A percentile compares a stretch with the other conserved stretches of the same genome.
phyloP scores from a whole-genome alignment of 2,113 vertebrate genomes.

The Casuarius casuarius region DNA sequence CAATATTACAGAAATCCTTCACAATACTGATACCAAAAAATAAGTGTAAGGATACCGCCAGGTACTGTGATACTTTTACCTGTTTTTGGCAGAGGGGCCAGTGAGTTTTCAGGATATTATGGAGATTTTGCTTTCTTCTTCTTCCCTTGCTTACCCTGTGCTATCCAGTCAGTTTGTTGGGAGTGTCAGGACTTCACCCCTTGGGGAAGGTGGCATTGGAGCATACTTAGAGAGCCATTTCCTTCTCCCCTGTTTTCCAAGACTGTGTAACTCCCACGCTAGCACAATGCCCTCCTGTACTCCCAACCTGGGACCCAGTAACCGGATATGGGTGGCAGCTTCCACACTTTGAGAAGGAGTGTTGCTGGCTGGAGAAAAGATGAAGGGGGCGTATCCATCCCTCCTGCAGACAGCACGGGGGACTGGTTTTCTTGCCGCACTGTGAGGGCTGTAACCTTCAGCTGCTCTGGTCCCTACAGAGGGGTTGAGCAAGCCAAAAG shows the following conservation, averaged over 20 bases:
- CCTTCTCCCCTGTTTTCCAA: neutral
- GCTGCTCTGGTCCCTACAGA: neutral
- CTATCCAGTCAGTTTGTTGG: neutral
- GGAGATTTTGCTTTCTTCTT: neutral
- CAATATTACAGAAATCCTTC: neutral
- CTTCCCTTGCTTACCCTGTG: neutral
- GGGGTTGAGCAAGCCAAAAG: neutral
- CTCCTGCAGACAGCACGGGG: neutral
- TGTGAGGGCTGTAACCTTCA: neutral
- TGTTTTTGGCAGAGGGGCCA: neutral
- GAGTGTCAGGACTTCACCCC: neutral
- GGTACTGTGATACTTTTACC: neutral
- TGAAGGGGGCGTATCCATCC: neutral
- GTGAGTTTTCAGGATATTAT: neutral
- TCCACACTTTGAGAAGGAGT: neutral
- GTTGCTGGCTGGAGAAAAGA: neutral
- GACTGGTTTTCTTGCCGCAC: neutral
- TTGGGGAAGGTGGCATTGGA: neutral
- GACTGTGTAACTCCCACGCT: neutral
- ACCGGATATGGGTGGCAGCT: neutral
- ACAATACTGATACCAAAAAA: neutral
- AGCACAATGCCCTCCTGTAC: neutral
- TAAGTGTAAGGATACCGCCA: rapidly evolving
- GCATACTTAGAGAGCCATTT: neutral
- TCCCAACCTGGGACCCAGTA: neutral